Evolutionary conservation across 2,113 vertebrate genomes (phyloP).

Genomic region (Lampris megalopsis): DNA sequence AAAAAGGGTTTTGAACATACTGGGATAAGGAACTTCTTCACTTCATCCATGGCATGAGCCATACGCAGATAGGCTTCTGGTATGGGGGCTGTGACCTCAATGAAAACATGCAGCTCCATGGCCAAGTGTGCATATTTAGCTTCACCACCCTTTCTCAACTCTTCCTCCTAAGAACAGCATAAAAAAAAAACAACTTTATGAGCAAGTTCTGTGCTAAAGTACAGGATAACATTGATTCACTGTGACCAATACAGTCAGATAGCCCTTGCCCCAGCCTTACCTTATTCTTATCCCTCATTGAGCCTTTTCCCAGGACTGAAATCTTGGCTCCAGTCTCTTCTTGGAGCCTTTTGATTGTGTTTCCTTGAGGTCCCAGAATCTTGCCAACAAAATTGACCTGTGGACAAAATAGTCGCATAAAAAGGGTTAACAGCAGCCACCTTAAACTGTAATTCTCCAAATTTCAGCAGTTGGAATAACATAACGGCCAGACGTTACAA

Average conservation of each 20-base stretch:
- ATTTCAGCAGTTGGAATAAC: too few relatives aligned
- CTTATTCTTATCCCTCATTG: constrained; percentile 97
- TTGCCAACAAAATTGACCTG: constrained; percentile 99
- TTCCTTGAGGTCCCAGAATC: constrained; percentile 97
- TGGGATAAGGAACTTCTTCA: constrained; percentile 97
- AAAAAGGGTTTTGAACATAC: constrained; percentile 73
- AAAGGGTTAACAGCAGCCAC: too few relatives aligned
- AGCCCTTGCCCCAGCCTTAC: constrained; percentile 59
- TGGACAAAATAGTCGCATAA: not conserved
- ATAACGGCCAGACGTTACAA: too few relatives aligned
- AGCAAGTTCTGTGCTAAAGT: not conserved
- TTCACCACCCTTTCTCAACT: constrained; percentile 93
- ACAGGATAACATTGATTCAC: not conserved
- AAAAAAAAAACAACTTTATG: not conserved
- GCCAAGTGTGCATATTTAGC: constrained; percentile 95
- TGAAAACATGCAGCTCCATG: constrained; percentile 96
- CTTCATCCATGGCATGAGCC: constrained; percentile 98
- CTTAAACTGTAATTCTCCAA: too few relatives aligned
- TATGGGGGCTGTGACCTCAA: constrained; percentile 95
- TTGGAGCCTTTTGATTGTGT: constrained; percentile 97
- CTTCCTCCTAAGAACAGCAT: constrained; percentile 87
- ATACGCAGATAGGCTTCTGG: constrained; percentile 95
- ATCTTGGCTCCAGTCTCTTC: constrained; percentile 98
- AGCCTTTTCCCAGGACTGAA: constrained; percentile 95
- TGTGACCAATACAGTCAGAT: not conserved